Base-by-base conservation (phyloP, 2,113 vertebrate genomes). In the Egretta garzetta region DNA sequence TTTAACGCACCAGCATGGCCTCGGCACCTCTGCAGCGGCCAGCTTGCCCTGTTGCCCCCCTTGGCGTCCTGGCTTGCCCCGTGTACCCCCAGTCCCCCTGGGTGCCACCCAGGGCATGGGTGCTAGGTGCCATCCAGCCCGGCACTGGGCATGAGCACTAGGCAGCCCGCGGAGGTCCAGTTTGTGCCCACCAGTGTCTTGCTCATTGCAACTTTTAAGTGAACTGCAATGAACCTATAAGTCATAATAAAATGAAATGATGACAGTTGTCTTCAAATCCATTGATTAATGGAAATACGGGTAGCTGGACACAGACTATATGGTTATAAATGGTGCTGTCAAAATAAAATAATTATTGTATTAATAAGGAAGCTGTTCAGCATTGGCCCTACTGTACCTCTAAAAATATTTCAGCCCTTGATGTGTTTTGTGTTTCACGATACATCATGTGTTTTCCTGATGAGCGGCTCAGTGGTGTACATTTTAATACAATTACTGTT, bases 251-350 rank as follows among this genome's bases (percentile, higher is more conserved):
- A 95, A 96, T 81, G 97, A 97, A 97, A 97, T 94, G 83, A 96
- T 98, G 98, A 97, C 98, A 97, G 97, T 98, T 91, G 70, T 98
- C 98, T 94, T 97, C 97, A 94, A 95, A 97, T 93, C 97, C 97
- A 97, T 91, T 97, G 98, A 98, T 98, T 98, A 98, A 98, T 98
- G 98, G 94, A 98, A 98, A 98, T 97, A 96, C 62, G 98, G 97
- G 95, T 90, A 97, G 93, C 95, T 97, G 98, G 98, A 98, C 98
- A 97, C 97, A 97, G 98, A 98, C 96, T 98, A 97, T 98, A 98
- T 98, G 97, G 98, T 98, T 98, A 98, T 97, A 98, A 98, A 98
- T 98, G 98, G 97, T 86, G 95, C 98, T 98, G 98, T 98, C 98
- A 98, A 96, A 97, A 97, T 96, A 98, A 98, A 98, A 98, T 98